A percentile compares a stretch with the other conserved stretches of the same genome.
These are phyloP conservation scores for Xiphorhynchus elegans DNA, from an alignment of 2,113 vertebrate species.

Conservation along the genomic window DNA sequence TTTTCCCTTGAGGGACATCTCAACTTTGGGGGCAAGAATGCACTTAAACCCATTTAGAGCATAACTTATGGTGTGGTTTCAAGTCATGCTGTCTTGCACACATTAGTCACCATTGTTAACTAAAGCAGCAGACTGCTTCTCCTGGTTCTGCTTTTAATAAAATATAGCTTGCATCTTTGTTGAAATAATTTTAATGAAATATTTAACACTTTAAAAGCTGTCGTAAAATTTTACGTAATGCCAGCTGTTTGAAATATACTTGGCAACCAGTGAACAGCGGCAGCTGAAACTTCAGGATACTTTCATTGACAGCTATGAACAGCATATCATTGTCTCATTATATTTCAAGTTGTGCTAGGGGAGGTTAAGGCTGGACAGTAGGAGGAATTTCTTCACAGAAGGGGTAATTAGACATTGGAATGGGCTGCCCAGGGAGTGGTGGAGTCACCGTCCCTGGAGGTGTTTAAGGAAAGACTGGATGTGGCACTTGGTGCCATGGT, in stretches of 20 bases:
- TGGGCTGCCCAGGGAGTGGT: rapidly evolving
- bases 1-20: not conserved
- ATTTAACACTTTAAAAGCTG: not conserved
- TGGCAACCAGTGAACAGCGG: not conserved
- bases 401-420: not conserved
- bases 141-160: not conserved
- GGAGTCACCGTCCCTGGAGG: not conserved
- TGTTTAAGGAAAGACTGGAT: not conserved
- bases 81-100: not conserved
- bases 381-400: not conserved
- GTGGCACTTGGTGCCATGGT: not conserved
- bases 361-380: not conserved
- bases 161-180: not conserved
- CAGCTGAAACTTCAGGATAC: not conserved
- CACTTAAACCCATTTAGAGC: not conserved
- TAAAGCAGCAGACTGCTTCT: not conserved
- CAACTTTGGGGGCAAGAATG: not conserved
- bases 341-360: not conserved
- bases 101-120: not conserved
- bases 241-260: not conserved
- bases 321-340: not conserved
- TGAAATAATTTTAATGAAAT: not conserved
- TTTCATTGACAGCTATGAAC: not conserved
- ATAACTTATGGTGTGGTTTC: not conserved
- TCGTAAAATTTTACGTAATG: not conserved